Base-by-base conservation (phyloP, 2,888 invertebrate species). In the Gasteruption jaculator region DNA sequence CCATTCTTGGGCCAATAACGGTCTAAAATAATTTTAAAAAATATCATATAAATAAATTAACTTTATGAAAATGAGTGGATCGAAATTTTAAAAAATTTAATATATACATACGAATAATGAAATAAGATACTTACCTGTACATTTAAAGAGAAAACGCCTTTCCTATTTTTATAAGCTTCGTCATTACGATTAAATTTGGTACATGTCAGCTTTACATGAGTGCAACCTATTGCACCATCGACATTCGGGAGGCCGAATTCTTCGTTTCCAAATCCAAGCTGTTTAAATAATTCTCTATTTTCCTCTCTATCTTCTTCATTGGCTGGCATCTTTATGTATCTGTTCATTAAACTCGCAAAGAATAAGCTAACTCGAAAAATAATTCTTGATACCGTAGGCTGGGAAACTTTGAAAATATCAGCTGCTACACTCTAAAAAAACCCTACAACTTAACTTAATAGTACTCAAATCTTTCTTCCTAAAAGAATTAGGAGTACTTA, bases 81-180 rank as follows among this genome's bases (percentile, higher is more conserved):
- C n/a, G n/a, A n/a, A n/a, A n/a, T n/a, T n/a, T n/a, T n/a, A n/a
- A n/a, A n/a, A n/a, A n/a, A n/a, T n/a, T n/a, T n/a, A n/a, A n/a
- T n/a, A n/a, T n/a, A n/a, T n/a, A n/a, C n/a, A n/a, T n/a, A n/a
- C n/a, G n/a, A n/a, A n/a, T n/a, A n/a, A n/a, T n/a, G n/a, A n/a
- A n/a, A n/a, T n/a, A n/a, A n/a, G n/a, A n/a, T n/a, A 46, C 41
- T 22, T 40, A 38, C 49, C 40, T 49, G 45, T 10, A 49, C 44
- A 39, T 51, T 49, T 3, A 51, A 37, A 19, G 49, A 49, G 35
- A 51, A 47, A 36, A 45, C 45, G 38, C 48, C 47, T 24, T 46
- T 48, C 11, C 50, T 16, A 32, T 50, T 50, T 21, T 45, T 41
- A 21, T 38, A 48, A 16, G 43, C 19, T 25, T 49, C 48, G 12